Evolutionary conservation across 2,113 vertebrate genomes (phyloP).

Genomic region (Lagopus muta): DNA sequence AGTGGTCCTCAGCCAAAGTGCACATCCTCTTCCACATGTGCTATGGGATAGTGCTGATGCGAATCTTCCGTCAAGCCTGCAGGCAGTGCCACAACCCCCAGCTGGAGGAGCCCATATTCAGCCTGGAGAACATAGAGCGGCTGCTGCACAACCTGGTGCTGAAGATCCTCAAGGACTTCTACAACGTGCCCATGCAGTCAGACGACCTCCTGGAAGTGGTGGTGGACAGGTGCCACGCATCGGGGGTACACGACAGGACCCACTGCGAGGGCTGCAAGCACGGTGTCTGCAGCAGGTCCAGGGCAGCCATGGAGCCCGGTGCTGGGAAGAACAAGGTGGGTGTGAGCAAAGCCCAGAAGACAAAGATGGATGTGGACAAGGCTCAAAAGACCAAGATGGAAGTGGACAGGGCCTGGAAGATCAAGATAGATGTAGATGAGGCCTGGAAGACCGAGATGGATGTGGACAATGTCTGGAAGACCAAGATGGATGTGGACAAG

Average conservation of each 20-base stretch:
- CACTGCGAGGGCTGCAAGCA: conserved; percentile 81
- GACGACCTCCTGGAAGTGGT: conserved; percentile 23
- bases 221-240: accelerated
- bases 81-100: background rate
- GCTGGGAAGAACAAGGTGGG: background rate
- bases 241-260: conserved; percentile 2
- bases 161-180: conserved; percentile 83
- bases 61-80: conserved; percentile 79
- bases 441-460: background rate
- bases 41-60: conserved; percentile 63
- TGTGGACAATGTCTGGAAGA: background rate
- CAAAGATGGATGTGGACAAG: background rate
- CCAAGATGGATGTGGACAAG: accelerated
- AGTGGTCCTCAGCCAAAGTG: conserved; percentile 80
- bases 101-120: conserved; percentile 74
- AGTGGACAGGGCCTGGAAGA: background rate
- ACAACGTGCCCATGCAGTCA: conserved; percentile 9
- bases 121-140: conserved; percentile 69
- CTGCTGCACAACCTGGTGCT: conserved; percentile 82
- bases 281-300: conserved; percentile 39
- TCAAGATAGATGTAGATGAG: accelerated
- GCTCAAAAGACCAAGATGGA: background rate
- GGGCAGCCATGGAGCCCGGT: accelerated
- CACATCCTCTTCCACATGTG: conserved; percentile 77
- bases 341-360: background rate